Conservation (phyloP, 2,113 vertebrate genomes). For the Fulica atra region DNA sequence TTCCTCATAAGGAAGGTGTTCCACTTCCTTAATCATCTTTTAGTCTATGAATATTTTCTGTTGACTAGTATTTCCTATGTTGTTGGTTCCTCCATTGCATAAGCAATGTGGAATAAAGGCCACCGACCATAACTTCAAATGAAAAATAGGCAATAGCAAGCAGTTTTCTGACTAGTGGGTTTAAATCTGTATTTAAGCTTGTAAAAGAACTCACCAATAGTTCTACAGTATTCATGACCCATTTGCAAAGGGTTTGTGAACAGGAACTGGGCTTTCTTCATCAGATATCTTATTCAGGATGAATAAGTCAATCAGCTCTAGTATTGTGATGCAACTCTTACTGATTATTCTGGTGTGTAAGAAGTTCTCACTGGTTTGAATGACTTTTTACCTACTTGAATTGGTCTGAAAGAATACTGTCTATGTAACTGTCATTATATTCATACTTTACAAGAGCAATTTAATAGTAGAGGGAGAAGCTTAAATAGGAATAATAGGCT, state of each 20-base stretch:
- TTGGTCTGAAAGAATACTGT: not conserved
- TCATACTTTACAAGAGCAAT: not conserved
- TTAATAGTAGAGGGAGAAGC: not conserved
- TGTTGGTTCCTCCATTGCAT: not conserved
- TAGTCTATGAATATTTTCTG: not conserved
- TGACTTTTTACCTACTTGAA: not conserved
- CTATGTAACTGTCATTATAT: not conserved
- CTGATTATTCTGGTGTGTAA: not conserved
- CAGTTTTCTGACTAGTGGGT: not conserved
- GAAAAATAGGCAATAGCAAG: not conserved
- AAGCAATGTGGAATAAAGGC: not conserved
- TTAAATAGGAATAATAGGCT: not conserved
- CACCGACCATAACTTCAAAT: not conserved
- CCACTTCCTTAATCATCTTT: too few species aligned
- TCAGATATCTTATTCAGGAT: not conserved
- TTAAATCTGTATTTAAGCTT: not conserved
- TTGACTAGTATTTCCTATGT: not conserved
- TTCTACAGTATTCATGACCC: not conserved
- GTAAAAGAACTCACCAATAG: not conserved
- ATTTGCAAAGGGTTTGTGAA: not conserved
- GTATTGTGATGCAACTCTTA: not conserved
- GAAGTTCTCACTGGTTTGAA: not conserved
- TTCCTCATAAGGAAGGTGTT: too few species aligned
- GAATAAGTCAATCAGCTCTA: not conserved
- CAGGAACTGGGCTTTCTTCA: not conserved